phyloP scores from a whole-genome alignment of 2,113 vertebrate genomes.

The Mirza zaza region DNA sequence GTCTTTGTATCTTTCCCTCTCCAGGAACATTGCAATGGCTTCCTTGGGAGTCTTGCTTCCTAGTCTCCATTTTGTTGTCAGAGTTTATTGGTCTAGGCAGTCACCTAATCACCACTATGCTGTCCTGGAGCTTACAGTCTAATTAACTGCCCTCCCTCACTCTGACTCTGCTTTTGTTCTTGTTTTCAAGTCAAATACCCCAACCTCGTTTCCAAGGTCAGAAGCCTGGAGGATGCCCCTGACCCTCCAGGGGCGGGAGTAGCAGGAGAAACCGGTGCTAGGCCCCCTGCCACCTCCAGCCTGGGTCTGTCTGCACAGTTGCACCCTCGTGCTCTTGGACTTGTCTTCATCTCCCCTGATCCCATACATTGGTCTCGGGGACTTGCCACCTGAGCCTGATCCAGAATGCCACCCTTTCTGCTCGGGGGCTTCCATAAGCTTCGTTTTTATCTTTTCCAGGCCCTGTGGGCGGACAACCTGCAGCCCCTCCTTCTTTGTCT shows the following conservation, averaged over 20 bases:
- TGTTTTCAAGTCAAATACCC: neutral
- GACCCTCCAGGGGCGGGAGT: neutral
- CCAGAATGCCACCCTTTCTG: no score
- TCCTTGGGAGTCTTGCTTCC: neutral
- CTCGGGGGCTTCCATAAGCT: neutral
- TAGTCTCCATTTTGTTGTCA: neutral
- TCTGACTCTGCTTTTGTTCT: neutral
- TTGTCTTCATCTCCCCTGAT: neutral
- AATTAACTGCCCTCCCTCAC: neutral
- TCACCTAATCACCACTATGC: neutral
- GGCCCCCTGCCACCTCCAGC: accelerated
- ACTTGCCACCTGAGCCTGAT: neutral
- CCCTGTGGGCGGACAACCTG: neutral
- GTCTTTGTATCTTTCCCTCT: neutral
- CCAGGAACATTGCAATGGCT: neutral
- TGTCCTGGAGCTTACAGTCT: neutral
- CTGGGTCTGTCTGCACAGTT: neutral
- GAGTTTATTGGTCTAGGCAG: neutral
- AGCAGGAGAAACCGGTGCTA: no score
- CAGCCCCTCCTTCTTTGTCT: neutral
- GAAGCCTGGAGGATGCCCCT: neutral
- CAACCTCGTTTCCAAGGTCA: neutral
- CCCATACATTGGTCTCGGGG: neutral
- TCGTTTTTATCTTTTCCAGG: neutral
- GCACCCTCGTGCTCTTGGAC: neutral